Conservation (phyloP, 2,888 invertebrate genomes). For the Tipula helvola region DNA sequence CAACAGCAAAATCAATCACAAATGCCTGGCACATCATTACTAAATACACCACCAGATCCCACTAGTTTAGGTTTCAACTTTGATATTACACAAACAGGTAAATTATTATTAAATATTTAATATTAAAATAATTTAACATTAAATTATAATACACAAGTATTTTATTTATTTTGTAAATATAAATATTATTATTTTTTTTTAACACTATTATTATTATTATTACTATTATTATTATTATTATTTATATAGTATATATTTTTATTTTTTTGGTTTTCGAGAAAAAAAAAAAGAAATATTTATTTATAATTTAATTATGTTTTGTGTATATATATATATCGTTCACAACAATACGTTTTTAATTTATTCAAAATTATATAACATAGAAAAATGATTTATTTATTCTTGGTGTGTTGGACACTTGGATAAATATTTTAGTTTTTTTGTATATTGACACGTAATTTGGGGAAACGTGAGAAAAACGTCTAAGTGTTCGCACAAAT, state of each 20-base stretch:
- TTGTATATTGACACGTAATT: not conserved
- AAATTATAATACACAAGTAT: not conserved
- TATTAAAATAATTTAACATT: not conserved
- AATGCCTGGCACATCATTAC: constrained; percentile 24
- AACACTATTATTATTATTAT: not conserved
- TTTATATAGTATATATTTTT: not conserved
- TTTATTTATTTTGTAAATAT: not conserved
- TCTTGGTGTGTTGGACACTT: not conserved
- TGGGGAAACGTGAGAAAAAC: not conserved
- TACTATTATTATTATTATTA: not conserved
- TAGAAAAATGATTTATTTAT: not conserved
- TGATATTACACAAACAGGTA: constrained; percentile 29
- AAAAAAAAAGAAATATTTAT: not conserved
- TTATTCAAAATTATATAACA: not conserved
- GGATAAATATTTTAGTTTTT: not conserved
- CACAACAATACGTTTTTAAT: not conserved
- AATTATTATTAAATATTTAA: constrained; percentile 19
- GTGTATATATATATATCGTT: not conserved
- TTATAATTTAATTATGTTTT: not conserved
- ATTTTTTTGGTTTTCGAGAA: not conserved
- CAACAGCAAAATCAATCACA: constrained; percentile 20
- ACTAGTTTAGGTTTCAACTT: constrained; percentile 33
- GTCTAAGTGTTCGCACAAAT: not conserved
- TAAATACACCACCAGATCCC: constrained; percentile 33
- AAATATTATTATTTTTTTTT: not conserved